Evolutionary conservation across 2,797 vertebrate species (phyloP).

Genomic region (Miichthys miiuy): DNA sequence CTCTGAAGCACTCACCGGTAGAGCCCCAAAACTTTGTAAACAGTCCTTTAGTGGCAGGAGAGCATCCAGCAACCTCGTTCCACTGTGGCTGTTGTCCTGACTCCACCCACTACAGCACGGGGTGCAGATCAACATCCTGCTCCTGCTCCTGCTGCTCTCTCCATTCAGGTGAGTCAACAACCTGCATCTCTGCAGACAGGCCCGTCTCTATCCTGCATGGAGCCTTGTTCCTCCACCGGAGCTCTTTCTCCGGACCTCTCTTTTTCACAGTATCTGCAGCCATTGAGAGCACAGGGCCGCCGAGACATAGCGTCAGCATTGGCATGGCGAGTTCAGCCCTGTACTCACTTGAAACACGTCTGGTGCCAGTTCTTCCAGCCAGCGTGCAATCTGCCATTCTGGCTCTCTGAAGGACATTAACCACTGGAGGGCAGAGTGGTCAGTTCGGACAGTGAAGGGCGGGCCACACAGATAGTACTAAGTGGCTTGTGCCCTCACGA

Average conservation of each 20-base stretch:
- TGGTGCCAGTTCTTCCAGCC: not conserved
- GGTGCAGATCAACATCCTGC: conserved; percentile 25
- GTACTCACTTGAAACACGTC: not conserved
- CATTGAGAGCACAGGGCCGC: not conserved
- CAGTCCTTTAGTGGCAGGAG: conserved; percentile 16
- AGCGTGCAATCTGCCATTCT: not conserved
- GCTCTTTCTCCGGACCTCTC: not conserved
- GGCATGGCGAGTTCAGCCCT: not conserved
- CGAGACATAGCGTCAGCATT: not conserved
- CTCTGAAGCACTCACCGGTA: conserved; percentile 30
- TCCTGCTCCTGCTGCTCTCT: conserved; percentile 9
- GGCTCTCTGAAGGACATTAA: not conserved
- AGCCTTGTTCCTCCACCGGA: not conserved
- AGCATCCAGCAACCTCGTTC: conserved; percentile 5
- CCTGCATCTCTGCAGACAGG: not conserved
- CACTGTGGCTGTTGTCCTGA: conserved; percentile 1
- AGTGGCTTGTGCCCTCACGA: not conserved
- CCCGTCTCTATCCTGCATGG: not conserved
- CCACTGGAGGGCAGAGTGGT: conserved; percentile 10
- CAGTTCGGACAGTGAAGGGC: not conserved
- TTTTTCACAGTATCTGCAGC: not conserved
- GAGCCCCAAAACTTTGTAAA: conserved; percentile 20
- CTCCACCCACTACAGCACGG: conserved; percentile 35
- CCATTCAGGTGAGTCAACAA: conserved; percentile 4
- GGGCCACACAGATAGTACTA: conserved; percentile 8